Percentiles rank a stretch among this genome's conserved stretches.
These are phyloP conservation scores for Zenarchopterus dispar DNA, from an alignment of 2,797 vertebrate species.

Conservation along the genomic window DNA sequence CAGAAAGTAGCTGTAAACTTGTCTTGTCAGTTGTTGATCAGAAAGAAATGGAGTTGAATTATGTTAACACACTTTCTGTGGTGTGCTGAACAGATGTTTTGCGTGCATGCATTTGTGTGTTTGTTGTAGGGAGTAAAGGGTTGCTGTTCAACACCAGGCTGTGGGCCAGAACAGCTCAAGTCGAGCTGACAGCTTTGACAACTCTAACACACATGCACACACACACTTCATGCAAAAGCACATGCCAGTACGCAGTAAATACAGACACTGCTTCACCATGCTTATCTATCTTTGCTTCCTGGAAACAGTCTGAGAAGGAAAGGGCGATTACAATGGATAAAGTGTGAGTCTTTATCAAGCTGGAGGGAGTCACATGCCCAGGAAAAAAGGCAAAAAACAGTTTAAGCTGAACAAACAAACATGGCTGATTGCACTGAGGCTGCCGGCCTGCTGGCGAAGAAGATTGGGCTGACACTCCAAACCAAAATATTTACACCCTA, in stretches of 20 bases:
- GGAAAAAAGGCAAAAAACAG: constrained; percentile 80
- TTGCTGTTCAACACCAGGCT: constrained; percentile 69
- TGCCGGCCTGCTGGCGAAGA: constrained; percentile 46
- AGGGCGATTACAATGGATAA: constrained; percentile 14
- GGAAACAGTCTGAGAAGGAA: constrained; percentile 57
- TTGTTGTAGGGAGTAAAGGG: constrained; percentile 57
- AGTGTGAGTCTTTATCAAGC: constrained; percentile 71
- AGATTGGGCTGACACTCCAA: constrained; percentile 67
- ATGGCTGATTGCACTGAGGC: constrained; percentile 74
- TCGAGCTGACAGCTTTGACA: constrained; percentile 75
- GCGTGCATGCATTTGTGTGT: constrained; percentile 47
- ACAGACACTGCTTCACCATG: constrained; percentile 37
- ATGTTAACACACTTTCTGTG: constrained; percentile 9
- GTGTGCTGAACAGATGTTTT: constrained; percentile 59
- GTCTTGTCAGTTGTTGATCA: constrained; percentile 34
- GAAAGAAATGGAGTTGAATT: constrained; percentile 39
- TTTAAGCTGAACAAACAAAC: constrained; percentile 84
- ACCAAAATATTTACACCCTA: constrained; percentile 80
- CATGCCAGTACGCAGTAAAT: constrained; percentile 17
- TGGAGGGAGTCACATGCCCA: constrained; percentile 58
- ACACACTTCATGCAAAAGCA: constrained; percentile 26
- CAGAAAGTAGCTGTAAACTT: constrained; percentile 35
- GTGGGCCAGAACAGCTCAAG: constrained; percentile 72
- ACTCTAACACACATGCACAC: constrained; percentile 44
- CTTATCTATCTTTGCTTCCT: constrained; percentile 67